Base-by-base conservation (phyloP, 2,113 vertebrate species). In the Lepidothrix coronata region DNA sequence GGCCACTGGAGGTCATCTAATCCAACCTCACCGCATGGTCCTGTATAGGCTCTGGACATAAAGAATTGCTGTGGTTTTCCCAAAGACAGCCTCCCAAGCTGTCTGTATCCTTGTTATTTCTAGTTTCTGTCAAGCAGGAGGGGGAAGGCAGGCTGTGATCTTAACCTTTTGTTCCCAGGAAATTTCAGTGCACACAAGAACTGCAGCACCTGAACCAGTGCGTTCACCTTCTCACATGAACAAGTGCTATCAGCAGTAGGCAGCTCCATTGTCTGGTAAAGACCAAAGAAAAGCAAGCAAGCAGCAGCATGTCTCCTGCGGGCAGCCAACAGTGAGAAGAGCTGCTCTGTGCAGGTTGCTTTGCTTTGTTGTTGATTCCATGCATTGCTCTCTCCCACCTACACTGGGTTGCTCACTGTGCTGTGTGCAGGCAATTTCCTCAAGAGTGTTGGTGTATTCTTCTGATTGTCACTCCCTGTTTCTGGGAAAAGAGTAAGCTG, bases 401-500 rank as follows among this genome's bases (percentile, higher is more conserved):
- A 1, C 4, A 0, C 22, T 2, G 44, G 37, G 19, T 8, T 31
- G 24, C 16, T 25, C 1, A 0, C 46, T 3, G 2, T 44, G 52
- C 51, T 17, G 0, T 6, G 44, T 23, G 35, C 54, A 0, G 1
- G 24, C 25, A 5, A n/a, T 7, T 48, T 41, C 71, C 59, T 8
- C 21, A 3, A 1, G 59, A 67, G 37, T 15, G 16, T 28, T 77
- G 46, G 59, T 39, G 14, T 8, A 1, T 35, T 23, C 44, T 48
- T 72, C 68, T n/a, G 43, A 12, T 44, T 37, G 48, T 65, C 25
- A 8, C 46, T 85, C 28, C 49, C 24, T 4, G 0, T 23, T 93
- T 55, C 49, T 73, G 22, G 74, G 74, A 30, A 22, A 51, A n/a
- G 24, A 18, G 12, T 23, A 49, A 71, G 44, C 67, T 41, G n/a